Conservation (phyloP, 2,797 vertebrate species). For the Malurus leucopterus region DNA sequence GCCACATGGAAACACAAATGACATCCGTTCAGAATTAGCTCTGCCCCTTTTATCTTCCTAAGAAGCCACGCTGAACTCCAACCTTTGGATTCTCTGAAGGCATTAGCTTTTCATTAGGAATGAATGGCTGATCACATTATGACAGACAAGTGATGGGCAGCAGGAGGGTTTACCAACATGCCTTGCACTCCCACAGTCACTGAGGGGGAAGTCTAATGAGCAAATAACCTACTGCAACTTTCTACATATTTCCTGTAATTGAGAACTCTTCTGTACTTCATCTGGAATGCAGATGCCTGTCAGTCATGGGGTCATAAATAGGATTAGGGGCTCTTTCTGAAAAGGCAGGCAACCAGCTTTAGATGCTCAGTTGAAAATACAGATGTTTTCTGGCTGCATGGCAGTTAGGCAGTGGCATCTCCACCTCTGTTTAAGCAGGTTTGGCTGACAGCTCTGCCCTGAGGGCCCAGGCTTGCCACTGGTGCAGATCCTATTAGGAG, state of each 20-base stretch:
- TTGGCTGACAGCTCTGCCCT: not conserved
- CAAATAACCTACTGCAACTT: slow-evolving; percentile 60
- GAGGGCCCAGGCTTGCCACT: not conserved
- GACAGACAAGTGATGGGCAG: slow-evolving; percentile 26
- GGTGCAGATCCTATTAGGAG: not conserved
- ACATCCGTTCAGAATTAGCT: slow-evolving; percentile 55
- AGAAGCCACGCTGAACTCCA: slow-evolving; percentile 30
- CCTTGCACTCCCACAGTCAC: slow-evolving; percentile 27
- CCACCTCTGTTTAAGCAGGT: not conserved
- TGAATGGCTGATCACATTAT: slow-evolving; percentile 28
- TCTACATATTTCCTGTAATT: slow-evolving; percentile 63
- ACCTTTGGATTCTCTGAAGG: slow-evolving; percentile 10
- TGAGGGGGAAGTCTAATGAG: slow-evolving; percentile 37
- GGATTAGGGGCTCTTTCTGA: slow-evolving; percentile 50
- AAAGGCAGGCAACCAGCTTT: slow-evolving; percentile 15
- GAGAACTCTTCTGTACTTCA: slow-evolving; percentile 48
- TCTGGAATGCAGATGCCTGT: slow-evolving; percentile 63
- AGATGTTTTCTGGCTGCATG: slow-evolving; percentile 44
- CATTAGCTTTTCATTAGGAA: slow-evolving; percentile 35
- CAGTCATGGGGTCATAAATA: slow-evolving; percentile 53
- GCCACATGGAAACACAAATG: not conserved
- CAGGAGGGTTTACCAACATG: slow-evolving; percentile 36
- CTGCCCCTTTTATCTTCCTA: slow-evolving; percentile 44
- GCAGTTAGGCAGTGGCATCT: not conserved
- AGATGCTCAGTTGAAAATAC: slow-evolving; percentile 26